These are phyloP conservation scores for Myotis yumanensis DNA, from an alignment of 2,113 vertebrate genomes.

Conservation along the genomic window DNA sequence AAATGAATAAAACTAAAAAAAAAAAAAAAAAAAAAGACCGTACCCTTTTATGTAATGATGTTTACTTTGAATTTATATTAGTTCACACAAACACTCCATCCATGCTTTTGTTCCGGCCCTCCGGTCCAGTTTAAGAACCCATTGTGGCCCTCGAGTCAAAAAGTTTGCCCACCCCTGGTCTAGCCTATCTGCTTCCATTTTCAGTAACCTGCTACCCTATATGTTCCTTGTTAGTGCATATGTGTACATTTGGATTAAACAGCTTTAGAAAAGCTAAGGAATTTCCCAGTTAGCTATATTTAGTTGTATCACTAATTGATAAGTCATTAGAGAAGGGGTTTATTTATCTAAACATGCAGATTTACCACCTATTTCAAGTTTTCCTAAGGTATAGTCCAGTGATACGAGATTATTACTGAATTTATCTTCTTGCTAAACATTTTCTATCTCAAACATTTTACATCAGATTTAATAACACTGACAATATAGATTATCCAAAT, in stretches of 20 bases:
- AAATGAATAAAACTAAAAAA: too few species aligned
- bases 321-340: background rate
- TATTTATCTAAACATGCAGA: slow-evolving; percentile 13
- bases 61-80: too few species aligned
- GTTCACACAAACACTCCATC: too few species aligned
- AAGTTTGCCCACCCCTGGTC: too few species aligned
- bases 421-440: slow-evolving; percentile 13
- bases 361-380: background rate
- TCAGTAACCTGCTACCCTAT: background rate
- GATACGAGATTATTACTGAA: background rate
- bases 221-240: background rate
- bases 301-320: background rate
- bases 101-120: too few species aligned
- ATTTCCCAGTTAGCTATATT: background rate
- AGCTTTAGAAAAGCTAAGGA: slow-evolving; percentile 30
- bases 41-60: too few species aligned
- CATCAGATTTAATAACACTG: background rate
- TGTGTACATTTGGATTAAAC: background rate
- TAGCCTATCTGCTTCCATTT: background rate
- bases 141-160: too few species aligned
- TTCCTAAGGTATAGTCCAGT: background rate
- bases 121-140: too few species aligned
- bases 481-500: background rate
- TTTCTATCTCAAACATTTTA: background rate
- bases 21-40: too few species aligned